Percentiles rank a stretch among this genome's conserved stretches.
phyloP scores from a whole-genome alignment of 2,888 invertebrate genomes.

The Papilio protenor region DNA sequence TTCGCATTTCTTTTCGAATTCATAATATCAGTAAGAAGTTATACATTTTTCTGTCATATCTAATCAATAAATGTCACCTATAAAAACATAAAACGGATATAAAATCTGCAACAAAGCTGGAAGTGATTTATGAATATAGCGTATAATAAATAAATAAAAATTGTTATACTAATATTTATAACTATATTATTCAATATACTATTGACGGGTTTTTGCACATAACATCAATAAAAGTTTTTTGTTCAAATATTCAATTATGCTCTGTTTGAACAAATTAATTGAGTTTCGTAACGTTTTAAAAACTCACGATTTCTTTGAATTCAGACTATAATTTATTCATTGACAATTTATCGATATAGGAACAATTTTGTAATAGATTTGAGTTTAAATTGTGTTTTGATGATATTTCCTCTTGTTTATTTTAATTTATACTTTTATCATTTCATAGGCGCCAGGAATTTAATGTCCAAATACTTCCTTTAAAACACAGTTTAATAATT shows the following conservation, averaged over 20 bases:
- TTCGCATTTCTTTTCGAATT: too few species aligned
- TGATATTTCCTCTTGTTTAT: background rate
- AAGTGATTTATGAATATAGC: background rate
- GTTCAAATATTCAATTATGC: background rate
- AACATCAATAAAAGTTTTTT: background rate
- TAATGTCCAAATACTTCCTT: too few species aligned
- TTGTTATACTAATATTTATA: background rate
- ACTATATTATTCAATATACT: background rate
- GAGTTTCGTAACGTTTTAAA: background rate
- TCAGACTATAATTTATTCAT: constrained; percentile 9
- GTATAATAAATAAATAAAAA: background rate
- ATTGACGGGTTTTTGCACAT: background rate
- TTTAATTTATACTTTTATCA: too few species aligned
- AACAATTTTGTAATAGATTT: background rate
- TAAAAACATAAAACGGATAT: background rate
- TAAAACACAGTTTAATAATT: too few species aligned
- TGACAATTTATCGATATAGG: constrained; percentile 8
- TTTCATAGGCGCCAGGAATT: too few species aligned
- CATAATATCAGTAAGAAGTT: background rate
- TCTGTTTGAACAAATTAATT: background rate
- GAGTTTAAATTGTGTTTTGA: background rate
- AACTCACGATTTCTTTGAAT: background rate
- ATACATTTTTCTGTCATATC: background rate
- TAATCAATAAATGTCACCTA: background rate
- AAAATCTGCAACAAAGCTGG: background rate